A percentile compares a stretch with the other conserved stretches of the same genome.
Evolutionary conservation across 2,888 invertebrate genomes (phyloP).

Genomic region (Allophyes oxyacanthae): DNA sequence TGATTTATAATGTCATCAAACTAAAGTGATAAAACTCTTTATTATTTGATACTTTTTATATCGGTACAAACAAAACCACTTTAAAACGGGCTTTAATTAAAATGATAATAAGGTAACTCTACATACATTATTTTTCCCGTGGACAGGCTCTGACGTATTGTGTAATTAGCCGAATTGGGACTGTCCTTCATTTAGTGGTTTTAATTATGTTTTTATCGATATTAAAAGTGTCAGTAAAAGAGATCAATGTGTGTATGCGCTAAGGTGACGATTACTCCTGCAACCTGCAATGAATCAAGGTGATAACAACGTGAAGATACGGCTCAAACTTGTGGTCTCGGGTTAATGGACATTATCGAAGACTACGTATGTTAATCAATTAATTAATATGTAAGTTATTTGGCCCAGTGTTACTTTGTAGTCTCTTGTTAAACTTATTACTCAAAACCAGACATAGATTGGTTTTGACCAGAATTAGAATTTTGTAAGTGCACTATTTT

Average conservation of each 20-base stretch:
- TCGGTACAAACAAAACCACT: conserved; percentile 51
- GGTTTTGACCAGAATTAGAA: conserved; percentile 69
- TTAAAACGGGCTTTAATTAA: conserved; percentile 46
- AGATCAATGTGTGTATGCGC: conserved; percentile 53
- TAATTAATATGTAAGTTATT: conserved; percentile 72
- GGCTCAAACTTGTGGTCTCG: conserved; percentile 87
- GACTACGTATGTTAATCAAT: conserved; percentile 83
- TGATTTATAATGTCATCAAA: conserved; percentile 42
- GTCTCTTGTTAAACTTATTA: conserved; percentile 62
- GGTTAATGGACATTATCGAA: conserved; percentile 85
- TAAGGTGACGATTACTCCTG: conserved; percentile 75
- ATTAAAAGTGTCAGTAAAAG: conserved; percentile 58
- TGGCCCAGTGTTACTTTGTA: conserved; percentile 76
- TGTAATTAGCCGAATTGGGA: conserved; percentile 35
- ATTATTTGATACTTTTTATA: conserved; percentile 47
- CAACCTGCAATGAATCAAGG: conserved; percentile 81
- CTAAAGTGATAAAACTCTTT: conserved; percentile 45
- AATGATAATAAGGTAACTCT: conserved; percentile 18
- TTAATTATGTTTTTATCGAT: conserved; percentile 44
- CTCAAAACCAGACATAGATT: conserved; percentile 78
- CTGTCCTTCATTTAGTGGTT: conserved; percentile 35
- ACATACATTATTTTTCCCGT: conserved; percentile 13
- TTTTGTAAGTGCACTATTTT: conserved; percentile 48
- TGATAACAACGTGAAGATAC: conserved; percentile 77
- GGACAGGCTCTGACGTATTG: conserved; percentile 35